These are phyloP conservation scores for Coccyzus lansbergi DNA, from an alignment of 2,797 vertebrate species.

Conservation along the genomic window DNA sequence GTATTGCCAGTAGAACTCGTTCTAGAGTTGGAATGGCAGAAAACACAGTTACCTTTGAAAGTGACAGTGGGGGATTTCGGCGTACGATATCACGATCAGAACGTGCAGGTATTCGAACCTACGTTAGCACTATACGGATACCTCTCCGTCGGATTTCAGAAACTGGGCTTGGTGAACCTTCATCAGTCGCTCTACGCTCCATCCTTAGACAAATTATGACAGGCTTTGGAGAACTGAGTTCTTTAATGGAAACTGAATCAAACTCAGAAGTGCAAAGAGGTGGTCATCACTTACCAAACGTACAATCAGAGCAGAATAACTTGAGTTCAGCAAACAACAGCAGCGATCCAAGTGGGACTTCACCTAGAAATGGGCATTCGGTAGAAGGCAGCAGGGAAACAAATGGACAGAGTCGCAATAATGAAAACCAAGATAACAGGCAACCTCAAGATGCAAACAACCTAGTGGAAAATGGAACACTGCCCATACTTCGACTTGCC, in stretches of 20 bases:
- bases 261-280: constrained; percentile 81
- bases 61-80: constrained; percentile 89
- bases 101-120: constrained; percentile 89
- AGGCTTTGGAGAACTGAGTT: constrained; percentile 93
- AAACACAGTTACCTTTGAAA: constrained; percentile 91
- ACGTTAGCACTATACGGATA: constrained; percentile 92
- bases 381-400: constrained; percentile 34
- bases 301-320: constrained; percentile 12
- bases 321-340: background rate
- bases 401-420: constrained; percentile 14
- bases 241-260: constrained; percentile 92
- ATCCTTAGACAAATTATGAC: constrained; percentile 95
- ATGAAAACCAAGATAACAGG: constrained; percentile 68
- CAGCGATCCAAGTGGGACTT: background rate
- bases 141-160: constrained; percentile 90
- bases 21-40: constrained; percentile 89
- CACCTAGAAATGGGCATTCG: background rate
- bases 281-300: background rate
- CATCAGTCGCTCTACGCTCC: constrained; percentile 88
- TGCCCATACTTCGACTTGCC: constrained; percentile 90
- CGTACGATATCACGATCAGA: constrained; percentile 93
- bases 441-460: constrained; percentile 84
- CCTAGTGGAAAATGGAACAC: constrained; percentile 88
- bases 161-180: constrained; percentile 89
- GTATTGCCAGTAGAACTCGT: constrained; percentile 91